Base-by-base conservation (phyloP, 35 echinoderm and acorn worm species). In the Strongylocentrotus purpuratus region DNA sequence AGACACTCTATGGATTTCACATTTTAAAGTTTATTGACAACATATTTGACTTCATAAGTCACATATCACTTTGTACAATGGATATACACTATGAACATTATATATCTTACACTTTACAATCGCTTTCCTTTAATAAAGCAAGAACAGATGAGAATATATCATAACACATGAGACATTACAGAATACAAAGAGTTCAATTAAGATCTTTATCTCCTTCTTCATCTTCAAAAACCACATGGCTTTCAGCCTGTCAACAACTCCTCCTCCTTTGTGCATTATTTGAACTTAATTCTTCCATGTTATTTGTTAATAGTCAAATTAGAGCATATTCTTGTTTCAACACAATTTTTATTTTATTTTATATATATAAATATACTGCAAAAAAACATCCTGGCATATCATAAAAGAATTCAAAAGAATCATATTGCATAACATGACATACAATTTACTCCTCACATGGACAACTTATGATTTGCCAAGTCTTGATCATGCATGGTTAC, bases 41-140 rank as follows among this genome's bases (percentile, higher is more conserved):
- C 65, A 28, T 78, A 78, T 28, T 78, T 78, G 65, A 78, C 65
- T 78, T 78, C 65, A 78, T 78, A 78, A 78, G 65, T 78, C 65
- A 78, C 65, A 78, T 78, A 78, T 78, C 65, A 78, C 65, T 78
- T 28, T 78, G 65, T 78, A 78, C 65, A 78, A 78, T 28, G 65
- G 65, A 78, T 78, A 78, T 78, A 78, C 65, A 78, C 65, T 78
- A 78, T 78, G 7, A 78, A 78, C 65, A 78, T 71, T 55, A 71
- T 78, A 78, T 78, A 78, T 78, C 28, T 7, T 78, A 78, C 65
- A 78, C 65, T 78, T n/a, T 78, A 78, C 65, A 78, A 7, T 70
- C 18, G 25, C 17, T 78, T 3, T 28, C 65, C 25, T 28, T 2
- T 15, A 55, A 55, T 10, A 55, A 55, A 55, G 50, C 9, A 55